phyloP scores from a whole-genome alignment of 1,140 invertebrate genomes.

The Drosophila yakuba region DNA sequence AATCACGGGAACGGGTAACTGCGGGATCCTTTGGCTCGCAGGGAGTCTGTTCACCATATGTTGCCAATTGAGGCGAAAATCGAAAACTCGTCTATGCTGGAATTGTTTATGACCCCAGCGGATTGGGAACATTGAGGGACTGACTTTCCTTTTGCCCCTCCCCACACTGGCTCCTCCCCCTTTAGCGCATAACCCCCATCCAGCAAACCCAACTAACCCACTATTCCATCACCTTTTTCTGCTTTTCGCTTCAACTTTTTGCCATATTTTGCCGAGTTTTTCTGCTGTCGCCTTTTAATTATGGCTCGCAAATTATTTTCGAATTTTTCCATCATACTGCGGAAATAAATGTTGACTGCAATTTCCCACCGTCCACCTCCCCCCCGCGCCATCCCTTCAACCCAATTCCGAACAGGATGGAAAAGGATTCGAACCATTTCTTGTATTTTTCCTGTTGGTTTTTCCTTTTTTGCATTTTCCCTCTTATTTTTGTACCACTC shows the following conservation, averaged over 20 bases:
- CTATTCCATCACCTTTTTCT: conserved; percentile 21
- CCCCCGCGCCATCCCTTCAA: conserved; percentile 1
- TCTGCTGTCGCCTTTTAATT: conserved; percentile 76
- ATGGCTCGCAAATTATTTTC: conserved; percentile 81
- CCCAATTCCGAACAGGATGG: conserved; percentile 69
- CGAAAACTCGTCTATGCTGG: conserved; percentile 76
- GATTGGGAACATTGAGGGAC: conserved; percentile 43
- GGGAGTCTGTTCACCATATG: conserved; percentile 71
- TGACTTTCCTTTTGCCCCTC: conserved; percentile 22
- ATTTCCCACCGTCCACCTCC: conserved; percentile 49
- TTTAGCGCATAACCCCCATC: background rate
- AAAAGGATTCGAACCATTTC: conserved; percentile 78
- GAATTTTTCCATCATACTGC: conserved; percentile 81
- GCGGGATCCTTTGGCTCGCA: conserved; percentile 25
- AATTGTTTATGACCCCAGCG: conserved; percentile 76
- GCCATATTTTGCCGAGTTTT: conserved; percentile 37
- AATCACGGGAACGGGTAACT: conserved; percentile 4
- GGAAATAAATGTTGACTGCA: conserved; percentile 81
- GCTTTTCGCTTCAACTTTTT: conserved; percentile 47
- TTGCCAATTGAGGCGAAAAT: conserved; percentile 82
- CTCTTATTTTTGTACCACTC: conserved; percentile 12
- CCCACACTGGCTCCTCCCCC: conserved; percentile 13
- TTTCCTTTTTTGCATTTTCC: conserved; percentile 12
- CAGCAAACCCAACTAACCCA: background rate
- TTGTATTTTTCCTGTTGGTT: conserved; percentile 47